Conservation (phyloP, 1,140 invertebrate species). For the Drosophila auraria region DNA sequence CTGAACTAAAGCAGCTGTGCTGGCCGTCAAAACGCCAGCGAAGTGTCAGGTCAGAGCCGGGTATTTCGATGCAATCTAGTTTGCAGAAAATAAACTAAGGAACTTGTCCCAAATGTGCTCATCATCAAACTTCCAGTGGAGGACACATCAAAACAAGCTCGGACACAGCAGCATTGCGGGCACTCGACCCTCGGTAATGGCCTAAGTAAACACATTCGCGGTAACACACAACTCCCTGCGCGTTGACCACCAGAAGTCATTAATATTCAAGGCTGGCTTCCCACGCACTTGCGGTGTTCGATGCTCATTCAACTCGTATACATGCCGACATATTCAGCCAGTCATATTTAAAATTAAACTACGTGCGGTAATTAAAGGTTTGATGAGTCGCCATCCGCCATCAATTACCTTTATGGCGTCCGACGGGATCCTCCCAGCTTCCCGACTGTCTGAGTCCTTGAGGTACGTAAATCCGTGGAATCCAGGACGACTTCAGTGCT, state of each 20-base stretch:
- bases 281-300: constrained; percentile 6
- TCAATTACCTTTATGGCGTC: constrained; percentile 46
- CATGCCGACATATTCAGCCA: neutral
- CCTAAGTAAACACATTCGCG: neutral
- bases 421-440: neutral
- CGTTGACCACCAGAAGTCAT: constrained; percentile 29
- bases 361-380: constrained; percentile 27
- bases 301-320: constrained; percentile 3
- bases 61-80: neutral
- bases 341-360: constrained; percentile 32
- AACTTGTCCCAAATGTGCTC: constrained; percentile 1
- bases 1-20: constrained; percentile 13
- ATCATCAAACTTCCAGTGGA: constrained; percentile 8
- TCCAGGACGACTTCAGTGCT: constrained; percentile 20
- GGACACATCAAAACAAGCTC: constrained; percentile 1
- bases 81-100: neutral
- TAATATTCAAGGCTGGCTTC: constrained; percentile 25
- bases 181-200: neutral
- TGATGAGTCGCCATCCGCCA: constrained; percentile 14
- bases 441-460: neutral
- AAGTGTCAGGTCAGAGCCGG: constrained; percentile 5
- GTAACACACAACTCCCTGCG: neutral
- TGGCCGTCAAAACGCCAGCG: constrained; percentile 5
- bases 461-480: constrained; percentile 13
- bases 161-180: neutral